phyloP scores from a whole-genome alignment of 2,888 invertebrate species.

The Germaria angustata region DNA sequence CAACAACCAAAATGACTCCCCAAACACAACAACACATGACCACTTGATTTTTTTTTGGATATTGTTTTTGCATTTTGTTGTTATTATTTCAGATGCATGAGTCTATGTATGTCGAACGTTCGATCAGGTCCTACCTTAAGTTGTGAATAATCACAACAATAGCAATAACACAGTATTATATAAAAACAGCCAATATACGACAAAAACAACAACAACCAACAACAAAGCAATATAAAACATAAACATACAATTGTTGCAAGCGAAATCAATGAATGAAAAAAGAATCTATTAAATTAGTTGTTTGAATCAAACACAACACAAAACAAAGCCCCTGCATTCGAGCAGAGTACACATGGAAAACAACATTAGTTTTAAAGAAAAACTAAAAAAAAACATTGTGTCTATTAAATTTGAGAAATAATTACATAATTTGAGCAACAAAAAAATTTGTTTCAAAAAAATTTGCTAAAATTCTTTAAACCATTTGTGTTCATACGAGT shows the following conservation, averaged over 20 bases:
- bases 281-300: slow-evolving; percentile 46
- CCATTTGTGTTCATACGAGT: background rate
- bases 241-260: slow-evolving; percentile 24
- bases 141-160: slow-evolving; percentile 26
- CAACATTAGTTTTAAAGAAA: background rate
- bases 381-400: background rate
- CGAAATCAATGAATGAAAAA: slow-evolving; percentile 31
- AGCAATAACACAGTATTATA: background rate
- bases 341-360: slow-evolving; percentile 6
- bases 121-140: slow-evolving; percentile 45
- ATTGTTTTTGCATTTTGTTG: background rate
- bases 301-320: slow-evolving; percentile 34
- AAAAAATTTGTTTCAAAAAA: background rate
- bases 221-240: slow-evolving; percentile 18
- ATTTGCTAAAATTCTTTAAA: slow-evolving; percentile 3
- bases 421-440: slow-evolving; percentile 37
- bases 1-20: background rate
- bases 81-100: slow-evolving; percentile 5
- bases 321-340: slow-evolving; percentile 6
- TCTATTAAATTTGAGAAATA: slow-evolving; percentile 22
- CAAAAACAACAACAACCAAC: slow-evolving; percentile 5
- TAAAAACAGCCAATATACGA: background rate
- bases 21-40: slow-evolving; percentile 17
- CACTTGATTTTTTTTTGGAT: background rate
- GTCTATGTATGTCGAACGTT: background rate